Evolutionary conservation across 2,888 invertebrate genomes (phyloP), one percentile per base, ranked within the genome.

Genomic region (Autographa pulchrina): DNA sequence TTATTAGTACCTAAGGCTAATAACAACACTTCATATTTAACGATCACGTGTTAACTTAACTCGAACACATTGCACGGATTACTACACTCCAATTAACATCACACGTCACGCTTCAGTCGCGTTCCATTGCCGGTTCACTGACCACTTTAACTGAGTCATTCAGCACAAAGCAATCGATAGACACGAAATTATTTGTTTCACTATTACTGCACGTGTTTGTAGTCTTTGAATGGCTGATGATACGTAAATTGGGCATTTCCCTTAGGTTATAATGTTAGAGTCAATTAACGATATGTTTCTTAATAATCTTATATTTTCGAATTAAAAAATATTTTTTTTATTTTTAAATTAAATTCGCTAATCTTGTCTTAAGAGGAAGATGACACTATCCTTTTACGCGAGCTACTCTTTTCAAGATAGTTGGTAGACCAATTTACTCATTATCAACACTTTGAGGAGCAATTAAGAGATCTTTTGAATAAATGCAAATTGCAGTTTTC

Each of bases 81-180:
- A 25, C 54, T 25, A 56, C 54, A 56, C 54, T 56, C 54, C 54
- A 56, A 56, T 56, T 25, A 56, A 25, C 54, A 56, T 9, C 54
- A 14, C 14, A 18, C 6, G 54, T 56, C 54, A 56, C 54, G 54
- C 20, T 14, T 13, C 25, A 25, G 54, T 13, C 54, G 13, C 3
- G 25, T 5, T 25, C 54, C 54, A 56, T 13, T 56, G 54, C 54
- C 54, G 54, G 20, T 56, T 56, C 54, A 56, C 25, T 25, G 54
- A 56, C 11, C 54, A 56, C 20, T 25, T 13, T 4, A 11, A 14
- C 13, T 20, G 20, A 56, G 13, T 25, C 25, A 14, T 56, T 56
- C 20, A 2, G 48, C n/a, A 48, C 48, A 48, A 6, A 56, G 13
- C 20, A 56, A 56, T 56, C 54, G 54, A 56, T 56, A 25, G 20